Evolutionary conservation across 2,888 invertebrate species (phyloP).

Genomic region (Parelbella ahira): DNA sequence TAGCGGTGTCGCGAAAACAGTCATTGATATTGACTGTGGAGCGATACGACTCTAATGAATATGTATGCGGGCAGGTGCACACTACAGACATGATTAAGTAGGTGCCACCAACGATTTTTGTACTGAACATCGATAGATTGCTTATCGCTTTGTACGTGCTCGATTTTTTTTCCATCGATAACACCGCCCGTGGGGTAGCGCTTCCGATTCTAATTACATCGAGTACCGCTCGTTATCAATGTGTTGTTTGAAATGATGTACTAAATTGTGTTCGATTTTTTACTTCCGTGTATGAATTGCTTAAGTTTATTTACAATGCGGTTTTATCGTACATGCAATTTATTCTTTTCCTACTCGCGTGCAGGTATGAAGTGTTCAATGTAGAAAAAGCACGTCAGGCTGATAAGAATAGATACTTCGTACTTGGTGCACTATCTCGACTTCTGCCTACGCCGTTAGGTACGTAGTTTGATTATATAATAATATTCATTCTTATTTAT

Average conservation of each 20-base stretch:
- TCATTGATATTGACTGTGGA: conserved; percentile 62
- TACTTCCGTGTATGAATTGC: too few relatives aligned
- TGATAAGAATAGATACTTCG: too few relatives aligned
- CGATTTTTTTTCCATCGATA: conserved; percentile 47
- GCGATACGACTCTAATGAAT: conserved; percentile 69
- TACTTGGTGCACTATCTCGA: too few relatives aligned
- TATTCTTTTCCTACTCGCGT: too few relatives aligned
- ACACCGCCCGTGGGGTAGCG: conserved; percentile 26
- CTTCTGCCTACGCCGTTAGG: too few relatives aligned
- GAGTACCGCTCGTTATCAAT: conserved; percentile 10
- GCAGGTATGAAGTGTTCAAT: too few relatives aligned
- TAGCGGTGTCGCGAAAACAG: conserved; percentile 53
- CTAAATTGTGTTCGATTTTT: conserved; percentile 4
- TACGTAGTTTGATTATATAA: too few relatives aligned
- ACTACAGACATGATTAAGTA: conserved; percentile 64
- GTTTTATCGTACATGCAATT: too few relatives aligned
- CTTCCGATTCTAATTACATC: conserved; percentile 22
- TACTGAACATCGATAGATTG: conserved; percentile 55
- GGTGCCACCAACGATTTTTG: conserved; percentile 71
- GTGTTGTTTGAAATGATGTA: conserved; percentile 7
- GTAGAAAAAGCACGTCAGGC: too few relatives aligned
- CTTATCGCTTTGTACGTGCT: conserved; percentile 48
- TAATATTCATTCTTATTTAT: too few relatives aligned
- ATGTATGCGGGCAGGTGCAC: conserved; percentile 76
- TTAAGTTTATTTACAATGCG: too few relatives aligned